A percentile compares a stretch with the other conserved stretches of the same genome.
Evolutionary conservation across 2,113 vertebrate genomes (phyloP).

Genomic region (Dicrurus megarhynchus): DNA sequence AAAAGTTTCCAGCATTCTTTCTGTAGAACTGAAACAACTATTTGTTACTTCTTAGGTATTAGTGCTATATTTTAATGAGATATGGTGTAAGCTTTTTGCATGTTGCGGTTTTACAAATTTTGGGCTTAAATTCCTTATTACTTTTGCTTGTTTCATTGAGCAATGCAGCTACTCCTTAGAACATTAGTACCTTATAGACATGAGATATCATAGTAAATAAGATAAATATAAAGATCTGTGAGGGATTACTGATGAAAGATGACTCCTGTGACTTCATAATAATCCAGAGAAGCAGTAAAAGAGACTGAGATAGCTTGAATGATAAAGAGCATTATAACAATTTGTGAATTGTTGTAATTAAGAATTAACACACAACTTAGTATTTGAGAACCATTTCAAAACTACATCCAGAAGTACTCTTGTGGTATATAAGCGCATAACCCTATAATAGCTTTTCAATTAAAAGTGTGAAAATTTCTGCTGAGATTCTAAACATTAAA

Average conservation of each 20-base stretch:
- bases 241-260: not conserved
- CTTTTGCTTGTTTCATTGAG: not conserved
- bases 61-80: not conserved
- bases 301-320: not conserved
- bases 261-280: not conserved
- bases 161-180: not conserved
- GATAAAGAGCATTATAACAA: not conserved
- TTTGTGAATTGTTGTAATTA: not conserved
- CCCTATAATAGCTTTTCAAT: not conserved
- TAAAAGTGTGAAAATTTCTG: not conserved
- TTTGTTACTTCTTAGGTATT: not conserved
- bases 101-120: not conserved
- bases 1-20: not conserved
- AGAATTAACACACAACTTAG: not conserved
- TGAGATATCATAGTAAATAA: not conserved
- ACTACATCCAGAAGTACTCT: not conserved
- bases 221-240: not conserved
- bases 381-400: not conserved
- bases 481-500: not conserved
- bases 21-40: not conserved
- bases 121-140: not conserved
- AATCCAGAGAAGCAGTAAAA: not conserved
- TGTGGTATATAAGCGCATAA: not conserved
- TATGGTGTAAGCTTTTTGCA: not conserved
- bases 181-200: not conserved